Conservation (phyloP, 2,797 vertebrate genomes). For the Gobio occitaniae region DNA sequence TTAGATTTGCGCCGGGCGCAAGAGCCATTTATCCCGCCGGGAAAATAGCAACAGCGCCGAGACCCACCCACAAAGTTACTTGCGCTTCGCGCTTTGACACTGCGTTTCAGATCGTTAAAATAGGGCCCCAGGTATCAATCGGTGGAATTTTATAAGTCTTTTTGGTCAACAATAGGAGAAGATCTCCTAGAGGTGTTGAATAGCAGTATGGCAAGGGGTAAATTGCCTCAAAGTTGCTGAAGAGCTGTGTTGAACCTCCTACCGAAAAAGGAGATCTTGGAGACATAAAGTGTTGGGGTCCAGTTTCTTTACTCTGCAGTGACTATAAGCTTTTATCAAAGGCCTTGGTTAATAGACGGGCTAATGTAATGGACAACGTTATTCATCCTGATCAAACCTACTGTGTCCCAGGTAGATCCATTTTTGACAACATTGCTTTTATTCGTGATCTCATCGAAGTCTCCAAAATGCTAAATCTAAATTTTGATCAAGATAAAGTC, state of each 20-base stretch:
- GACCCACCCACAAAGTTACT: too few relatives aligned
- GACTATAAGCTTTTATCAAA: neutral
- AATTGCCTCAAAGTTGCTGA: neutral
- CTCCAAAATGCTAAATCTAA: neutral
- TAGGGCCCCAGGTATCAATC: neutral
- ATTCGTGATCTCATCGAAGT: neutral
- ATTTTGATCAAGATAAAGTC: neutral
- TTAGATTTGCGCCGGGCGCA: too few relatives aligned
- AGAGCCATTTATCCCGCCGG: too few relatives aligned
- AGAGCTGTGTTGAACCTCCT: neutral
- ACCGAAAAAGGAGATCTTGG: neutral
- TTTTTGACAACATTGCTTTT: neutral
- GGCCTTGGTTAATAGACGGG: too few relatives aligned
- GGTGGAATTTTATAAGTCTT: neutral
- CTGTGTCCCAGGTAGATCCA: too few relatives aligned
- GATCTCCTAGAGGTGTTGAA: neutral
- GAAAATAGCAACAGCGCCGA: too few relatives aligned
- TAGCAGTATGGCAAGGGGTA: neutral
- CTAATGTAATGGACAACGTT: too few relatives aligned
- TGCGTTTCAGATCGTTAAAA: too few relatives aligned
- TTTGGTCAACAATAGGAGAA: neutral
- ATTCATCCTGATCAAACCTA: too few relatives aligned
- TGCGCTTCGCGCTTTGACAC: too few relatives aligned
- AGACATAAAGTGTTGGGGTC: neutral
- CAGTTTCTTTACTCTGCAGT: neutral